Base-by-base conservation (phyloP, 2,113 vertebrate genomes). In the Tetrao urogallus region DNA sequence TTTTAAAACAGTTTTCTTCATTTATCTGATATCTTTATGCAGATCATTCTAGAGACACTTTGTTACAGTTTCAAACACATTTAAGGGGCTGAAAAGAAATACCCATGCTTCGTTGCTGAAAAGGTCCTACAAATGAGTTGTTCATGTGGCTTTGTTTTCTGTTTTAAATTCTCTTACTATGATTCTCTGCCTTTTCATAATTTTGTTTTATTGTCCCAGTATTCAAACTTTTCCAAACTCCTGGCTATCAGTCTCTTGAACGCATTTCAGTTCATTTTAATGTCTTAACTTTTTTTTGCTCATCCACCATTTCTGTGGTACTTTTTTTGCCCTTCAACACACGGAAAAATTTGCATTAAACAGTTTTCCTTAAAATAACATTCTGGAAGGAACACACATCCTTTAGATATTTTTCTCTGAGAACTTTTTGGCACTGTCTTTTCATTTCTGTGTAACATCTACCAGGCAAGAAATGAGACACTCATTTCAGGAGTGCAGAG, bases 401-500 rank as follows among this genome's bases (percentile, higher is more conserved):
- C 81, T 94, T 90, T 52, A 81, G 57, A 36, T 81, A 28, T 43
- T 93, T 94, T 88, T 78, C 50, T 72, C 61, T 67, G 14, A 61
- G 11, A 78, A 65, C 13, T 60, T 90, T 71, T 78, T 88, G 92
- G 86, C 77, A 57, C 13, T 73, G 28, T 58, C 42, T 83, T 67
- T 94, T 77, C 71, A 82, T 47, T 52, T 81, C 66, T 84, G 47
- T 78, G 21, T 72, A 88, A 36, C 65, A 78, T 84, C 54, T 90
- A 81, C 66, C 73, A 92, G 82, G 86, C 50, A 60, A 90, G 65
- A 83, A 95, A 83, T n/a, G 8, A 88, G 65, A 89, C 13, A 45
- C 25, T 47, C 25, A 43, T 65, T 65, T 73, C 12, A 71, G 45
- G 13, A 80, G 24, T 66, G 65, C 30, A 77, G 67, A 75, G 1